Evolutionary conservation across 2,113 vertebrate genomes (phyloP).

Genomic region (Brienomyrus longianalis): DNA sequence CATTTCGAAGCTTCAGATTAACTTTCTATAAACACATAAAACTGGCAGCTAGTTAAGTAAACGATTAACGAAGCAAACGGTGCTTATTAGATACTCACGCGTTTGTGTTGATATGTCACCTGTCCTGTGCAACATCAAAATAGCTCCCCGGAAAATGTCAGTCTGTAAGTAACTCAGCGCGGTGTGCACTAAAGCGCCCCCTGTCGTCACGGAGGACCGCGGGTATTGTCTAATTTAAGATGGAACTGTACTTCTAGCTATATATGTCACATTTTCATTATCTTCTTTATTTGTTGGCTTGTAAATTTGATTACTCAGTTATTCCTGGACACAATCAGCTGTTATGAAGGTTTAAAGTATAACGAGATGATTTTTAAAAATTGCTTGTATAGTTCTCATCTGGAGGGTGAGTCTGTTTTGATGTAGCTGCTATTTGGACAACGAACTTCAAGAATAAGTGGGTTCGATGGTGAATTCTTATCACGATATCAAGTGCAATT

Average conservation of each 20-base stretch:
- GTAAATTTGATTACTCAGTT: not conserved
- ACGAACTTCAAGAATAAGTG: not conserved
- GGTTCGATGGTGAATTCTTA: not conserved
- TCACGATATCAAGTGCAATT: not conserved
- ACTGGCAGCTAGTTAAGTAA: not conserved
- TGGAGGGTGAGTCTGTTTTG: not conserved
- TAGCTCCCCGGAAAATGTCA: conserved; percentile 27
- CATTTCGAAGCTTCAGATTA: not conserved
- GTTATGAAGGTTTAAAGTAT: not conserved
- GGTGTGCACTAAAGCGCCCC: not conserved
- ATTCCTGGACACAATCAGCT: not conserved
- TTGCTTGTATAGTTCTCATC: not conserved
- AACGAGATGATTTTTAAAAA: not conserved
- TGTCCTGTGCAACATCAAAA: conserved; percentile 50
- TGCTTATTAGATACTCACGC: not conserved
- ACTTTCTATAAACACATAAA: not conserved
- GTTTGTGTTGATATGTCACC: not conserved
- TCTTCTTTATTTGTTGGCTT: not conserved
- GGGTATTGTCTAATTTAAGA: not conserved
- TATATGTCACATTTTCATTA: not conserved
- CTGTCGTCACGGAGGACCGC: not conserved
- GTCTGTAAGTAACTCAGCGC: not conserved
- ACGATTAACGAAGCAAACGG: not conserved
- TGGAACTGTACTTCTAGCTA: not conserved
- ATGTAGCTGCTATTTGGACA: not conserved